These are phyloP conservation scores for Chlorospingus flavigularis DNA, from an alignment of 2,797 vertebrate genomes.

Conservation along the genomic window DNA sequence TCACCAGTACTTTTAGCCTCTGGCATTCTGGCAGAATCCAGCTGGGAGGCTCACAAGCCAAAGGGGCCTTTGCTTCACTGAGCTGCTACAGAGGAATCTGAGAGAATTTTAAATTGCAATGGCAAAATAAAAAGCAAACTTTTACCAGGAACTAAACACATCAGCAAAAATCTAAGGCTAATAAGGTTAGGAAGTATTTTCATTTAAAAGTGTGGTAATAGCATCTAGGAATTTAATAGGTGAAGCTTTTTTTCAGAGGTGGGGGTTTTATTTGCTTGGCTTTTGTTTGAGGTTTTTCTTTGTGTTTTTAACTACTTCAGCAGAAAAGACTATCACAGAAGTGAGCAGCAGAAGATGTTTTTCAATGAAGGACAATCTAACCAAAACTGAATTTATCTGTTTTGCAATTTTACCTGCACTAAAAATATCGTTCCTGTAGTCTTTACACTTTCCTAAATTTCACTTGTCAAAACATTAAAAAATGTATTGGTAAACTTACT, in stretches of 20 bases:
- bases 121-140: background rate
- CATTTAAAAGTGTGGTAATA: background rate
- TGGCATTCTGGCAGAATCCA: background rate
- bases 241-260: background rate
- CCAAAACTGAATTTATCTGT: background rate
- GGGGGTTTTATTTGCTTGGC: background rate
- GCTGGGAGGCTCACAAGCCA: background rate
- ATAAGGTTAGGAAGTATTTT: background rate
- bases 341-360: background rate
- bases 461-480: background rate
- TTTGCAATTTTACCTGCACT: background rate
- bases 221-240: background rate
- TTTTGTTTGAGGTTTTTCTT: background rate
- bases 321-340: background rate
- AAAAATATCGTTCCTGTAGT: background rate
- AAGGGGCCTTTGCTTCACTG: background rate
- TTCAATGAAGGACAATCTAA: background rate
- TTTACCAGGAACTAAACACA: background rate
- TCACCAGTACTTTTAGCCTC: background rate
- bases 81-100: background rate
- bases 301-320: background rate
- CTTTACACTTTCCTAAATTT: background rate
- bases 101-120: background rate
- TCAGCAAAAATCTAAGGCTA: background rate
- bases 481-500: background rate